Base-by-base conservation (phyloP, 2,888 invertebrate genomes). In the Dryadula phaetusa region DNA sequence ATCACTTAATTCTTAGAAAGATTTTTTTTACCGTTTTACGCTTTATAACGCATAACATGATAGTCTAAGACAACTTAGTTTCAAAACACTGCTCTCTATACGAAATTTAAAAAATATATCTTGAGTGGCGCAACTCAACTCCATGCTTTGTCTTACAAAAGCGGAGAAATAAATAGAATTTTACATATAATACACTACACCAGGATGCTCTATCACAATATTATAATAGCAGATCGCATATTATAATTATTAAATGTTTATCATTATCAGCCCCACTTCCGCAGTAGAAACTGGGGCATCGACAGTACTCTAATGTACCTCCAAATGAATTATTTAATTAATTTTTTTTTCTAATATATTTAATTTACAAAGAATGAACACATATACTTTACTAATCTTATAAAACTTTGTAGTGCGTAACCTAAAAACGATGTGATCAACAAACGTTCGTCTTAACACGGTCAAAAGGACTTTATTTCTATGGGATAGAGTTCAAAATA, bases 351-450 rank as follows among this genome's bases (percentile, higher is more conserved):
- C 20, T 37, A 56, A 1, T 6, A 1, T 7, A 25, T 37, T 20
- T 8, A 22, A 44, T 44, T 20, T 5, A 46, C 20, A 46, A 46
- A 12, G 46, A 46, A 47, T 22, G 22, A 22, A 12, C 12, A 47
- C 14, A 49, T 25, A 25, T 42, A 44, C 37, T 56, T 44, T 28
- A 22, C 42, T n/a, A 54, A 60, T 37, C 60, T 28, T 42, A 60
- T 60, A 34, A 44, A 53, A 44, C 53, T 62, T 40, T 40, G 34
- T 62, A 56, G 54, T 56, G 22, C 54, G 37, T 62, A 69, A 69
- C 69, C 69, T 66, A 64, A 66, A 69, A 70, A 69, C 69, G 49
- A 58, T 60, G 66, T 56, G 62, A 62, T 66, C 62, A n/a, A 52
- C 56, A 58, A 49, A 52, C 12, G 65, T 28, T 28, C 6, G 10